Evolutionary conservation across 2,888 invertebrate genomes (phyloP), one percentile per base, ranked within the genome.

Genomic region (Blastobasis lacticolella): DNA sequence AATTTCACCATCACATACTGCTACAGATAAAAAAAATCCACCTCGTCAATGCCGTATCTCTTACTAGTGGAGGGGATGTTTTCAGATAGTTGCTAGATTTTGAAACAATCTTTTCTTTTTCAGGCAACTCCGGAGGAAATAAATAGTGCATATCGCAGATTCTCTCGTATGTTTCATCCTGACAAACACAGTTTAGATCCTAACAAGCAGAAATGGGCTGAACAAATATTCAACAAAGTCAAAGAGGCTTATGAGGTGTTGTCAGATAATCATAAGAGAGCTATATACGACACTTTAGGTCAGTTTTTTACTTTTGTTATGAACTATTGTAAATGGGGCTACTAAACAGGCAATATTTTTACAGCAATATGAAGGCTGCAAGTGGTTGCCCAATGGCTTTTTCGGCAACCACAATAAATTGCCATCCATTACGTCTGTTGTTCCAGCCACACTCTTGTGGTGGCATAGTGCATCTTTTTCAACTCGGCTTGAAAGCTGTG

Each of bases 191-290:
- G 91, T 48, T 88, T 91, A 9, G 95, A 97, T 69, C 93, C 94
- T 0, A 90, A 89, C 0, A 92, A 92, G 62, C 97, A 97, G 77
- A 92, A 92, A 69, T 95, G 97, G 84, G 99, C 99, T 0, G 97
- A 98, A 79, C 83, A 93, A 55, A 90, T 99, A 67, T 99, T 99
- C 74, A 96, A 95, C 75, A 94, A 96, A 78, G 94, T 95, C 0
- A 97, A 98, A 75, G 93, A 92, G 67, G 98, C 98, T 0, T 97
- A 99, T 81, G 97, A 98, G 91, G 97, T 98, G 40, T 85, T 99
- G 45, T 95, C 93, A 23, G 97, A 99, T 89, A 94, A 97, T 1
- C 97, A 97, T 70, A 94, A 94, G 73, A 90, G 98, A 73, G 97
- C 97, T 0, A 97, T 99, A 60, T 99, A 99, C 81, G 98, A 99